Evolutionary conservation across 2,888 invertebrate genomes (phyloP).

Genomic region (Drosophila lacicola): DNA sequence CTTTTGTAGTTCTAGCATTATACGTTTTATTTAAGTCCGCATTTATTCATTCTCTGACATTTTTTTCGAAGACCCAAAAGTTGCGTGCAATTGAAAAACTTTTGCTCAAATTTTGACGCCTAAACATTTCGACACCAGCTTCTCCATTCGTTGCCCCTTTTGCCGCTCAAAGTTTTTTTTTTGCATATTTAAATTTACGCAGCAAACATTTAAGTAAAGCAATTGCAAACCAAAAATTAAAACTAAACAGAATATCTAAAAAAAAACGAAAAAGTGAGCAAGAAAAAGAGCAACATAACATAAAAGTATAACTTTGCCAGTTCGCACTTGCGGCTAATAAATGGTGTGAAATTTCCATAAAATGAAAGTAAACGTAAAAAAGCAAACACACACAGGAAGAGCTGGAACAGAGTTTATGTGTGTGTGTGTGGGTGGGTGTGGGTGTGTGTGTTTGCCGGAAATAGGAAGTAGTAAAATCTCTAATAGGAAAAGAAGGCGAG

Average conservation of each 20-base stretch:
- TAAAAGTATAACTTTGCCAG: slow-evolving; percentile 56
- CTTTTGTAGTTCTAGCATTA: too few species aligned
- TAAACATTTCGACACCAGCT: slow-evolving; percentile 15
- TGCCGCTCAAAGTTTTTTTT: slow-evolving; percentile 2
- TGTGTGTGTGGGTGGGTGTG: not conserved
- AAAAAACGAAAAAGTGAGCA: slow-evolving; percentile 6
- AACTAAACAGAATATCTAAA: slow-evolving; percentile 45
- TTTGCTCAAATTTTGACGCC: slow-evolving; percentile 2
- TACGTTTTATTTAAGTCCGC: not conserved
- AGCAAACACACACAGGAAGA: slow-evolving; percentile 31
- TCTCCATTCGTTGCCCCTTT: not conserved
- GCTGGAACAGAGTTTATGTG: slow-evolving; percentile 26
- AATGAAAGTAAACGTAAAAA: slow-evolving; percentile 74
- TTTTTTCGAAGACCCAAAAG: not conserved
- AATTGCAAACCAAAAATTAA: slow-evolving; percentile 32
- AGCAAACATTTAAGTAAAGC: slow-evolving; percentile 36
- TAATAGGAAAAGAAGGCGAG: slow-evolving; percentile 78
- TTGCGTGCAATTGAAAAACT: slow-evolving; percentile 18
- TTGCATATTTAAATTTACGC: slow-evolving; percentile 29
- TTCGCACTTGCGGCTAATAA: slow-evolving; percentile 77
- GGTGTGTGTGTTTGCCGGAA: slow-evolving; percentile 44
- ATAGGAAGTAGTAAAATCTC: slow-evolving; percentile 80
- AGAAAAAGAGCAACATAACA: slow-evolving; percentile 4
- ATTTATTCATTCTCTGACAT: not conserved
- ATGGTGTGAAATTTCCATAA: slow-evolving; percentile 80